Base-by-base conservation (phyloP, 2,888 invertebrate genomes). In the Synergus gifuensis region DNA sequence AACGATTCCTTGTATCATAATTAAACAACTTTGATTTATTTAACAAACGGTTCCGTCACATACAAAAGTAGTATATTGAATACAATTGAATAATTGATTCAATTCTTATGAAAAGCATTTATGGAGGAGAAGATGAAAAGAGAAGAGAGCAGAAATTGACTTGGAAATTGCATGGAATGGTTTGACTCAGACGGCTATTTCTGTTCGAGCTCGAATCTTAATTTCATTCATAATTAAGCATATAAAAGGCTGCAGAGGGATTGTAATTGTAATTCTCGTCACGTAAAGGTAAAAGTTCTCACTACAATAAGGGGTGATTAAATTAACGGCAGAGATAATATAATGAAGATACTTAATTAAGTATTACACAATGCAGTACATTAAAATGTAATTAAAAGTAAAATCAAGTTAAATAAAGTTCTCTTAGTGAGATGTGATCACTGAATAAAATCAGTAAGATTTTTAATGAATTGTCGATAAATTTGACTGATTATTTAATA, bases 201-300 rank as follows among this genome's bases (percentile, higher is more conserved):
- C n/a, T 63, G 14, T 64, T 62, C 14, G 28, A 63, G 28, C 28
- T 54, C 42, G 42, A 63, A 46, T 44, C 44, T 46, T 77, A 49
- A 77, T 76, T 76, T 76, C 42, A 60, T 76, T 76, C 69, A 49
- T 69, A 69, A 69, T 69, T 69, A 69, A 49, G 69, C 16, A 28
- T 28, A 49, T 46, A 69, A 46, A 44, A 22, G 42, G 16, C 44
- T 54, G 54, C n/a, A 8, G n/a, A 54, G 44, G 11, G 7, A 22
- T 0, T 49, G 16, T 49, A 69, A 69, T 69, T 69, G 69, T 28
- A 49, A 69, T 49, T 69, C 69, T 49, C 22, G 46, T 49, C 69
- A 69, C 69, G 69, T 69, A 49, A 16, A 49, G 16, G 46, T 46
- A 46, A 22, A 69, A 69, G 46, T 69, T 28, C 14, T 46, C 69